Evolutionary conservation across 2,888 invertebrate genomes (phyloP).

Genomic region (Orgyia antiqua): DNA sequence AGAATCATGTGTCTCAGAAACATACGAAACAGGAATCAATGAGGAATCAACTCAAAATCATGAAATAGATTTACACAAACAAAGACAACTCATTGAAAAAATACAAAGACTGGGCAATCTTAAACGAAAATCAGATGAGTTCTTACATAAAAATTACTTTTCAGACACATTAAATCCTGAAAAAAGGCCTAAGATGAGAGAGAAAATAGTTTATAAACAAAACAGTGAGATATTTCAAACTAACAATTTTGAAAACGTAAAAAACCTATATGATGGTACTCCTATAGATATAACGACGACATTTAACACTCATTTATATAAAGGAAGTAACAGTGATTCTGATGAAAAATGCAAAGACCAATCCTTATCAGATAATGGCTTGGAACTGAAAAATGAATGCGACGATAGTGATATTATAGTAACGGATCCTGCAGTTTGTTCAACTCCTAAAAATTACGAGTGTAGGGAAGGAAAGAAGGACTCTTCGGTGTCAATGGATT

Average conservation of each 20-base stretch:
- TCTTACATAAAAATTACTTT: constrained; percentile 63
- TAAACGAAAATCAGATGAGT: constrained; percentile 71
- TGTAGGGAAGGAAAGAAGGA: constrained; percentile 54
- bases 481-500: constrained; percentile 47
- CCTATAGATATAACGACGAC: constrained; percentile 52
- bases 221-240: constrained; percentile 40
- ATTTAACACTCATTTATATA: constrained; percentile 44
- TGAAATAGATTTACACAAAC: constrained; percentile 54
- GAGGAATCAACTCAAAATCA: constrained; percentile 46
- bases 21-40: constrained; percentile 41
- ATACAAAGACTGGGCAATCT: constrained; percentile 62
- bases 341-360: constrained; percentile 47
- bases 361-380: constrained; percentile 33
- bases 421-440: constrained; percentile 63
- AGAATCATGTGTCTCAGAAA: constrained; percentile 51
- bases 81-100: constrained; percentile 66
- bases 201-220: constrained; percentile 48
- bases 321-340: constrained; percentile 35
- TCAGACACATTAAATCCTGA: constrained; percentile 53
- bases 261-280: constrained; percentile 56
- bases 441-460: constrained; percentile 56
- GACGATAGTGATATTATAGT: constrained; percentile 69
- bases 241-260: constrained; percentile 51
- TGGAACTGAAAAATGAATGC: constrained; percentile 68
- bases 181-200: constrained; percentile 62